Evolutionary conservation across 2,888 invertebrate genomes (phyloP), one percentile per base, ranked within the genome.

Genomic region (Polymixis lichenea): DNA sequence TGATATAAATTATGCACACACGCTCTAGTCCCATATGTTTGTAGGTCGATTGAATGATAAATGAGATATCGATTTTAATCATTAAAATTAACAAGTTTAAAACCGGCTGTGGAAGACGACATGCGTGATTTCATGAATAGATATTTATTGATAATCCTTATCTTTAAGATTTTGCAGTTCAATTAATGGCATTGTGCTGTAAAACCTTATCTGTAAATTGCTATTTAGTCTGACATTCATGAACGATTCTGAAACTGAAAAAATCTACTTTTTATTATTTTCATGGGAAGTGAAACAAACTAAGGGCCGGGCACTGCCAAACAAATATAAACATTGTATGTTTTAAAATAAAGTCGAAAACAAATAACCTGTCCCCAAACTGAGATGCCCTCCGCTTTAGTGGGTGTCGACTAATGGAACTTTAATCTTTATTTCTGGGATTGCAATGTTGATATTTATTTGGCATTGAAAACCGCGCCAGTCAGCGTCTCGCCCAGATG

Each of bases 1-100:
- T 55, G 22, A 49, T n/a, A 77, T 84, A 60, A 75, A 72, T 72
- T 60, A 79, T 82, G 60, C 32, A 38, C 15, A 53, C 75, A 84
- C 64, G 69, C 66, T 55, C 22, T 32, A 32, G 56, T 56, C 32
- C 70, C n/a, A 68, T 49, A 28, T 7, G 0, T 68, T 62, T 65
- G 1, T 68, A 62, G 78, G 78, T 72, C 83, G 72, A 69, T 58
- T 61, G 51, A 66, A 75, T 83, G 22, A 64, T 74, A 51, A 65
- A 70, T 70, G 32, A 70, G 64, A 19, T 71, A 77, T 77, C 43
- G 69, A 77, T 64, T 69, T 22, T 49, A 17, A 56, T 68, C 8
- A 56, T 56, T 74, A 51, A 22, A 56, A 15, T 46, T 2, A 58
- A 25, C 25, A n/a, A 46, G 3, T 32, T 72, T 17, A 19, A 49